Base-by-base conservation (phyloP, 1,140 invertebrate species). In the Drosophila neocordata region DNA sequence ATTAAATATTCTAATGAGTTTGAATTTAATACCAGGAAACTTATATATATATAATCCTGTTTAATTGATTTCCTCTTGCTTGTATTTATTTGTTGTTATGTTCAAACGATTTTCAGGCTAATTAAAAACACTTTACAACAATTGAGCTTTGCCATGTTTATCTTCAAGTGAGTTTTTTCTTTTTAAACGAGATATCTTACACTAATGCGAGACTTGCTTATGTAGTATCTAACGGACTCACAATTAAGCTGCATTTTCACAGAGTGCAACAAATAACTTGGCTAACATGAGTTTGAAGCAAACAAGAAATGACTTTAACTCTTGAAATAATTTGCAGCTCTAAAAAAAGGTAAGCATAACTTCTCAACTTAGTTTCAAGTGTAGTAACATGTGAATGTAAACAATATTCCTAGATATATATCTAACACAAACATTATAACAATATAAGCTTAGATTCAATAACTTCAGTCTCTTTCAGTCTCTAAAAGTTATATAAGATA, bases 181-280 rank as follows among this genome's bases (percentile, higher is more conserved):
- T 6, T 13, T 41, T 41, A 13, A n/a, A 41, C n/a, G 38, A 13
- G 38, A 41, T 41, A 13, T 48, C 41, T 48, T 20, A 48, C 41
- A 48, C 41, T 20, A 18, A 48, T 20, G 41, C 41, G 18, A 48
- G 20, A 48, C 41, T 48, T 20, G 41, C 41, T 48, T 48, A 11
- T 48, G 41, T 15, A 9, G 41, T n/a, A n/a, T n/a, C 41, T 20
- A 48, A 48, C 15, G 41, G 41, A 18, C 41, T 20, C 7, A 18
- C 20, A 15, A 48, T 48, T 48, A 48, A 48, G 15, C 41, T 48
- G 41, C 41, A 48, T 48, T 48, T 48, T 48, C 41, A 48, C 15
- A 48, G 18, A 20, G 41, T 8, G 1, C 41, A 48, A 8, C 2
- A 48, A 48, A 20, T 18, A 15, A 18, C 41, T 44, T 44, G 15